Evolutionary conservation across 1,140 invertebrate genomes (phyloP), one percentile per base, ranked within the genome.

Genomic region (Halotydeus destructor): DNA sequence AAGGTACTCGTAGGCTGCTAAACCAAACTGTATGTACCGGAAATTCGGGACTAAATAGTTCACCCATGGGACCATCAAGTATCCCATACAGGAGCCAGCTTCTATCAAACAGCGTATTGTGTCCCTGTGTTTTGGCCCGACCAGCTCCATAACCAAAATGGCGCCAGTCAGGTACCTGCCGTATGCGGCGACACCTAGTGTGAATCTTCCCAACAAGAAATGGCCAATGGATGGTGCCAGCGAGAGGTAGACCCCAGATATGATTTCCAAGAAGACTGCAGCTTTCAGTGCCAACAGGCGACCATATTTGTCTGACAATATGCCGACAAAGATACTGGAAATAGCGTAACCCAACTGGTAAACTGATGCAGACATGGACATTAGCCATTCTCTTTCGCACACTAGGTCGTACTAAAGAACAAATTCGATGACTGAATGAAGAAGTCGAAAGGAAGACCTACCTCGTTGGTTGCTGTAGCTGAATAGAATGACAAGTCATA

Each of bases 271-370:
- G 11, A 21, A 25, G 22, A 33, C 23, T 49, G 32, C 49, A 43
- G 54, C 11, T 49, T 43, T 28, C 42, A 41, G 2, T 45, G 51
- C 46, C 5, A 31, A 38, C 9, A 22, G 12, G 25, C 46, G 2
- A 18, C 46, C 53, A 57, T 56, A 73, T 63, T 76, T 83, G 57
- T 86, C 81, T 1, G 78, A 77, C 37, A 84, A 56, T 45, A 73
- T 69, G 11, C 79, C 78, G 55, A 83, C 77, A 27, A 77, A 58
- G 27, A 82, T 68, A 34, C 77, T 78, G 18, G 79, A 78, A 47
- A 79, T 49, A 52, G 82, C 68, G 35, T 79, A 77, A 43, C 82
- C 82, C 44, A 75, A 59, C 76, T 85, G 83, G 18, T 43, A 43
- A 25, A 23, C 19, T 2, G 41, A 43, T 5, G 18, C 14, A 24